Percentiles rank a stretch among this genome's conserved stretches.
These are phyloP conservation scores for Siniperca scherzeri DNA, from an alignment of 2,797 vertebrate species.

Conservation along the genomic window DNA sequence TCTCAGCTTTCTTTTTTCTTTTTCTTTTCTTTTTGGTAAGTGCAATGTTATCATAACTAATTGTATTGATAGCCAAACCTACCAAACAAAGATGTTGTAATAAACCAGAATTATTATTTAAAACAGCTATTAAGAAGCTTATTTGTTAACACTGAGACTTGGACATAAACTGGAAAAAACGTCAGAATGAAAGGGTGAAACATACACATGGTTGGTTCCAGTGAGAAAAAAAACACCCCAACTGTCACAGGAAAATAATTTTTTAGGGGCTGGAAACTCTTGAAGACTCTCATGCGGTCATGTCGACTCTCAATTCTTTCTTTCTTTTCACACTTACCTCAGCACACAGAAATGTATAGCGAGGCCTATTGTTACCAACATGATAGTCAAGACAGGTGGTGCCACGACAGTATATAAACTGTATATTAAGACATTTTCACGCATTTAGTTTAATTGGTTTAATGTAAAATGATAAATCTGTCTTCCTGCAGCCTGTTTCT, in stretches of 20 bases:
- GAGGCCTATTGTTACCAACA: neutral
- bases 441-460: too few species aligned
- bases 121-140: neutral
- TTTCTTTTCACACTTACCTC: slow-evolving; percentile 47
- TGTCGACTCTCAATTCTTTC: neutral
- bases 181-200: accelerated
- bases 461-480: neutral
- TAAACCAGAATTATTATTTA: neutral
- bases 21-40: neutral
- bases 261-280: slow-evolving; percentile 2
- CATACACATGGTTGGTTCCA: neutral
- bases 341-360: neutral
- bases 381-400: neutral
- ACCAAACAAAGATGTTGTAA: neutral
- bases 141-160: too few species aligned
- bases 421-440: neutral
- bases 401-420: neutral
- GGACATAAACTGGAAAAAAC: neutral
- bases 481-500: neutral
- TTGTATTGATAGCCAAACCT: neutral
- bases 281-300: neutral
- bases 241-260: neutral
- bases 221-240: neutral
- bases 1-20: too few species aligned
- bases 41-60: neutral